Percentiles rank a stretch among this genome's conserved stretches.
phyloP scores from a whole-genome alignment of 2,797 vertebrate genomes.

The Muraenolepis orangiensis region DNA sequence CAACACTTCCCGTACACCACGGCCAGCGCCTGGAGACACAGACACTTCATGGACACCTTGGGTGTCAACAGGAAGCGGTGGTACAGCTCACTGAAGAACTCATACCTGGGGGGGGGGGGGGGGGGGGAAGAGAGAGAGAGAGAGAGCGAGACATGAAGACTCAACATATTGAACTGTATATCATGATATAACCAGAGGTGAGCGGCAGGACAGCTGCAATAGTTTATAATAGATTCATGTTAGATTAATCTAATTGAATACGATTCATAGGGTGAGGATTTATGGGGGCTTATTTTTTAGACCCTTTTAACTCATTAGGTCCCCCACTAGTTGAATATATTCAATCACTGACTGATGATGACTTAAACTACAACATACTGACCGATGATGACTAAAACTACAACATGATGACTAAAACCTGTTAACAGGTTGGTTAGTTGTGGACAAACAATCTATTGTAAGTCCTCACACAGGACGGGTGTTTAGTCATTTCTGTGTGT shows the following conservation, averaged over 20 bases:
- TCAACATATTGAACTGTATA: too few relatives aligned
- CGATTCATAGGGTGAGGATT: neutral
- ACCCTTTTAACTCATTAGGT: neutral
- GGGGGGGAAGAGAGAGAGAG: neutral
- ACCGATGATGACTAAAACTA: neutral
- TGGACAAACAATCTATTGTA: too few relatives aligned
- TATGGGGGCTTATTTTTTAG: neutral
- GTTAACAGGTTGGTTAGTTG: neutral
- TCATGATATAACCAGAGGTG: neutral
- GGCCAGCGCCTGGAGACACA: conserved; percentile 94
- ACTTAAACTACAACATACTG: neutral
- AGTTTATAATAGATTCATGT: neutral
- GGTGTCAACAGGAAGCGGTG: conserved; percentile 98
- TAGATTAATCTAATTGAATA: neutral
- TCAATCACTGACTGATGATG: neutral
- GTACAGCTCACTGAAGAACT: conserved; percentile 99
- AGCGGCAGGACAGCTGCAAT: neutral
- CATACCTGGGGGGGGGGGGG: conserved; percentile 75
- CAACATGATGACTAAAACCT: neutral
- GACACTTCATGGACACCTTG: conserved; percentile 98
- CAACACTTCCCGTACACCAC: conserved; percentile 98
- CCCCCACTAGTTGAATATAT: neutral
- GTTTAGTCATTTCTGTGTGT: too few relatives aligned
- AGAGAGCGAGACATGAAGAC: neutral
- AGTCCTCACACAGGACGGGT: too few relatives aligned